Evolutionary conservation across 2,113 vertebrate species (phyloP).

Genomic region (Talpa occidentalis): DNA sequence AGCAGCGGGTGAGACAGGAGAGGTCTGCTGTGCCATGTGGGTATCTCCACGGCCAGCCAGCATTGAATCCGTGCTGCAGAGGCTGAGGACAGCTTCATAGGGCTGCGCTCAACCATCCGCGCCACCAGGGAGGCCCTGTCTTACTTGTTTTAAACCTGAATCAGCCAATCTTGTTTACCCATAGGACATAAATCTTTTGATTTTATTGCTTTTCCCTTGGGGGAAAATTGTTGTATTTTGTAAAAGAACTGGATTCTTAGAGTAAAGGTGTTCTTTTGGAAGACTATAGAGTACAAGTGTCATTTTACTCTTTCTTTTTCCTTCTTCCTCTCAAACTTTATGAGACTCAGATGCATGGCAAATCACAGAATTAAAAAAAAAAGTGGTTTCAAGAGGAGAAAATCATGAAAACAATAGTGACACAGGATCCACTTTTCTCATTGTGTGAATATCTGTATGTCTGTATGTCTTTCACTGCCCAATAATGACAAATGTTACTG

Average conservation of each 20-base stretch:
- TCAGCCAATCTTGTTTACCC: not conserved
- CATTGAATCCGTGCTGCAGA: too few species aligned
- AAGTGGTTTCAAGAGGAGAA: not conserved
- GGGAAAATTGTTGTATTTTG: not conserved
- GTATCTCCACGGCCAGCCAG: too few species aligned
- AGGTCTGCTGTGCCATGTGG: too few species aligned
- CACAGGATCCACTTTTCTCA: not conserved
- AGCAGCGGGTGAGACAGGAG: too few species aligned
- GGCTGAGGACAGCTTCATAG: too few species aligned
- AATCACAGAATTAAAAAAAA: not conserved
- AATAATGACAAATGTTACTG: not conserved
- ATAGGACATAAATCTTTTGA: not conserved
- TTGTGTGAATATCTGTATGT: not conserved
- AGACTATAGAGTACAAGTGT: not conserved
- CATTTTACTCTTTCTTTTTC: not conserved
- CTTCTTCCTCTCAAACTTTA: not conserved
- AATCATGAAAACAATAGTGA: not conserved
- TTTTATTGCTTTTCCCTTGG: not conserved
- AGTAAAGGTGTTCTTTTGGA: not conserved
- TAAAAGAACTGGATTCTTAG: not conserved
- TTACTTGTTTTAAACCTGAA: not conserved
- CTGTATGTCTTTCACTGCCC: not conserved
- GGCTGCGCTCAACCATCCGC: too few species aligned
- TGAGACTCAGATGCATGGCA: not conserved
- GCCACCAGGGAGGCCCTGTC: too few species aligned